Percentiles rank a stretch among this genome's conserved stretches.
phyloP scores from a whole-genome alignment of 2,888 invertebrate genomes.

The Mythimna ferrago region DNA sequence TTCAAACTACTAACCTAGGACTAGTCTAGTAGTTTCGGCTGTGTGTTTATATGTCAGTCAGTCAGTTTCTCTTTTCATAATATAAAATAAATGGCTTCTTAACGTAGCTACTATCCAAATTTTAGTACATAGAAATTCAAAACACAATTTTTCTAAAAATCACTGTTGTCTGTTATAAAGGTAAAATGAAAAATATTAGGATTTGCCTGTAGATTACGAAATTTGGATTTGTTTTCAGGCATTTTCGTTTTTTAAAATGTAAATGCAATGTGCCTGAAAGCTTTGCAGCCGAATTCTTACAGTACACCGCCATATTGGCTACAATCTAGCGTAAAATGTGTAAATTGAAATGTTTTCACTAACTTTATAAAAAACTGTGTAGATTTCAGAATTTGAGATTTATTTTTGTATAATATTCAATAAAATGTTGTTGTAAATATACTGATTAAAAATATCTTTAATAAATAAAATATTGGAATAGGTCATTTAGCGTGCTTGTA shows the following conservation, averaged over 20 bases:
- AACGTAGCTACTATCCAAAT: not conserved
- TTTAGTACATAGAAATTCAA: not conserved
- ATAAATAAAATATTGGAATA: not conserved
- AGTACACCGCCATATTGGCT: conserved; percentile 56
- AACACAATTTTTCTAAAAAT: not conserved
- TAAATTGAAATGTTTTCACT: not conserved
- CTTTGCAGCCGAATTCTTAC: conserved; percentile 43
- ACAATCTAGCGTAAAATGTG: conserved; percentile 14
- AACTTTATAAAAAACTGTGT: too few relatives aligned
- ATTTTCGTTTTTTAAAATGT: not conserved
- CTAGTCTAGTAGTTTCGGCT: too few relatives aligned
- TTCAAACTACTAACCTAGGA: too few relatives aligned
- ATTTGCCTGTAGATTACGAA: not conserved
- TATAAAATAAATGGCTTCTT: too few relatives aligned
- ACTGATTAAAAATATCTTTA: not conserved
- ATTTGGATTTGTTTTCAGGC: not conserved
- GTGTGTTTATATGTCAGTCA: too few relatives aligned
- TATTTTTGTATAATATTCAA: too few relatives aligned
- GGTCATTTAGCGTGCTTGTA: too few relatives aligned
- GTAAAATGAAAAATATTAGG: not conserved
- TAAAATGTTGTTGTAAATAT: not conserved
- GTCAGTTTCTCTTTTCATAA: too few relatives aligned
- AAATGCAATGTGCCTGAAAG: conserved; percentile 12
- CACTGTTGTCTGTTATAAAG: not conserved
- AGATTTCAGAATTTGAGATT: too few relatives aligned